Percentiles rank a stretch among this genome's conserved stretches.
Evolutionary conservation across 1,140 invertebrate genomes (phyloP).

Genomic region (Papilio helenus): DNA sequence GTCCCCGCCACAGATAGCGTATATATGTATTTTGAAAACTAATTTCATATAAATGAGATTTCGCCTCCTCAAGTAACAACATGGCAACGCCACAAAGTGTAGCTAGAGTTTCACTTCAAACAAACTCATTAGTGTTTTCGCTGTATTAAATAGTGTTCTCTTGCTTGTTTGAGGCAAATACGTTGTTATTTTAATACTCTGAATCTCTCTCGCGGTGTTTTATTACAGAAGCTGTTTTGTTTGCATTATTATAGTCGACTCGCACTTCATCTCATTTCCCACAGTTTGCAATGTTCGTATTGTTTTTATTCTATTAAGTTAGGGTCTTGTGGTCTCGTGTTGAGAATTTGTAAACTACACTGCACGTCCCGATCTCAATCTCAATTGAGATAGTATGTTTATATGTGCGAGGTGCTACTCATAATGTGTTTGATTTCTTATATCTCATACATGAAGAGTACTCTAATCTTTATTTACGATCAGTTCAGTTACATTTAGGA

Average conservation of each 20-base stretch:
- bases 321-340: background rate
- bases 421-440: background rate
- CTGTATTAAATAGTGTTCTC: constrained; percentile 46
- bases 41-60: constrained; percentile 60
- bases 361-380: background rate
- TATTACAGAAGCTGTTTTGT: constrained; percentile 34
- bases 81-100: constrained; percentile 48
- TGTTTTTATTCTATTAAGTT: background rate
- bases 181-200: constrained; percentile 46
- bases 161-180: constrained; percentile 44
- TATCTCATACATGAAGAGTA: no score
- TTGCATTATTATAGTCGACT: constrained; percentile 32
- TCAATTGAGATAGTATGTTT: background rate
- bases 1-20: constrained; percentile 41
- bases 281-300: constrained; percentile 14
- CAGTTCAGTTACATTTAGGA: no score
- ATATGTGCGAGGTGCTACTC: background rate
- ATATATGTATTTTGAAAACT: constrained; percentile 49
- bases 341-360: background rate
- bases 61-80: constrained; percentile 45
- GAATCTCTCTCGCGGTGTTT: constrained; percentile 38
- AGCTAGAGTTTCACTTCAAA: constrained; percentile 52
- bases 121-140: constrained; percentile 57
- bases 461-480: no score
- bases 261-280: constrained; percentile 28